phyloP scores from a whole-genome alignment of 2,113 vertebrate species.

The Melanerpes formicivorus region DNA sequence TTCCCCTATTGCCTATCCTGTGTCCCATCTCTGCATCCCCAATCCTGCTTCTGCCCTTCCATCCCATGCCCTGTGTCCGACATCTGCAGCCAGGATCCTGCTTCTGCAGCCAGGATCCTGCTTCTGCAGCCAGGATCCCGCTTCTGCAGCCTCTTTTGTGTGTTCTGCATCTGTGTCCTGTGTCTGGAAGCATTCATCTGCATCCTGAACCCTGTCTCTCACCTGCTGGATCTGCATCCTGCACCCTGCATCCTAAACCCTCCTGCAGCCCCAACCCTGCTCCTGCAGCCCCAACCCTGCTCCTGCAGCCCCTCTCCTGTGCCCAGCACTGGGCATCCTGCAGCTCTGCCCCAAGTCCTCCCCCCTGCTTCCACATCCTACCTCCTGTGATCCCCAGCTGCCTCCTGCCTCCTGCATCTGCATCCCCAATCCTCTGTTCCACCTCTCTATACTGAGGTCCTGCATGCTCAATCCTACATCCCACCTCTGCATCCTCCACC shows the following conservation, averaged over 20 bases:
- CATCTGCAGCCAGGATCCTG: not conserved
- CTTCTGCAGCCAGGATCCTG: not conserved
- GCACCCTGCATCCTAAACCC: not conserved
- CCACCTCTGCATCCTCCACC: not conserved
- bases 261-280: not conserved
- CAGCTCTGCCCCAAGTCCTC: not conserved
- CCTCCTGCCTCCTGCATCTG: rapidly evolving
- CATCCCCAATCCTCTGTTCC: not conserved
- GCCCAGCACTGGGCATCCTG: not conserved
- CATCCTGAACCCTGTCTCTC: not conserved
- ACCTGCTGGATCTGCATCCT: not conserved
- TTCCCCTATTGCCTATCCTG: not conserved
- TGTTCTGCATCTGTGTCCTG: not conserved
- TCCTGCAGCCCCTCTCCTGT: not conserved
- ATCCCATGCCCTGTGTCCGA: not conserved
- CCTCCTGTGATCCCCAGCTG: too few relatives aligned
- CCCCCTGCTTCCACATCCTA: not conserved
- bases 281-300: not conserved
- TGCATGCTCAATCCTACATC: not conserved
- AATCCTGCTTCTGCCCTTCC: not conserved
- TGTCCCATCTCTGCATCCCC: not conserved
- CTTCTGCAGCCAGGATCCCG: not conserved
- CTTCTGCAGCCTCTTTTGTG: not conserved
- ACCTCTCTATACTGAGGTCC: not conserved
- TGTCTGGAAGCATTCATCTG: too few relatives aligned